Conservation (phyloP, 35 echinoderm and acorn worm genomes). For the Nesometra sesokonis region DNA sequence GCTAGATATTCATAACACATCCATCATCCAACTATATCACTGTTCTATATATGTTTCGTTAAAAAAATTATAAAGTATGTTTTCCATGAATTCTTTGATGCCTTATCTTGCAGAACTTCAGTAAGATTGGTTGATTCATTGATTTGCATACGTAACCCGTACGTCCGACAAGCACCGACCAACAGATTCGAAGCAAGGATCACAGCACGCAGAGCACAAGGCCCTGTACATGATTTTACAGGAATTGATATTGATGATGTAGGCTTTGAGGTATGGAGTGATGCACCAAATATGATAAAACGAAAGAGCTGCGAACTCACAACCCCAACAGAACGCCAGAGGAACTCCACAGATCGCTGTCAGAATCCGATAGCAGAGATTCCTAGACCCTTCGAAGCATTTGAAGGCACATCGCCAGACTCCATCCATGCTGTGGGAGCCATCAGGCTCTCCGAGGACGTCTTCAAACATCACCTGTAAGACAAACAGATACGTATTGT, state of each 20-base stretch:
- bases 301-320: neutral
- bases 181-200: neutral
- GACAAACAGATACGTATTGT: neutral
- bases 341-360: neutral
- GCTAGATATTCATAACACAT: too few species aligned
- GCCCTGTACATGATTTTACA: neutral
- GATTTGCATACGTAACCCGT: neutral
- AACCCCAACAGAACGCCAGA: neutral
- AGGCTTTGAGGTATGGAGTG: neutral
- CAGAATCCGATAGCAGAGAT: neutral
- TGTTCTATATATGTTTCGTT: too few species aligned
- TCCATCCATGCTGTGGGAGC: neutral
- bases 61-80: too few species aligned
- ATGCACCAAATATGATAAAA: slow-evolving; percentile 2
- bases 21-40: too few species aligned
- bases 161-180: slow-evolving; percentile 6
- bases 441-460: neutral
- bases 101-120: too few species aligned
- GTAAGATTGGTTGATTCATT: neutral
- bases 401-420: slow-evolving; percentile 3
- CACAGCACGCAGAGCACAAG: neutral
- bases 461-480: neutral
- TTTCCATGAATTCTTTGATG: too few species aligned
- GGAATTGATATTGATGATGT: neutral
- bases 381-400: neutral